Evolutionary conservation across 2,113 vertebrate genomes (phyloP), one percentile per base, ranked within the genome.

Genomic region (Serinus canaria): DNA sequence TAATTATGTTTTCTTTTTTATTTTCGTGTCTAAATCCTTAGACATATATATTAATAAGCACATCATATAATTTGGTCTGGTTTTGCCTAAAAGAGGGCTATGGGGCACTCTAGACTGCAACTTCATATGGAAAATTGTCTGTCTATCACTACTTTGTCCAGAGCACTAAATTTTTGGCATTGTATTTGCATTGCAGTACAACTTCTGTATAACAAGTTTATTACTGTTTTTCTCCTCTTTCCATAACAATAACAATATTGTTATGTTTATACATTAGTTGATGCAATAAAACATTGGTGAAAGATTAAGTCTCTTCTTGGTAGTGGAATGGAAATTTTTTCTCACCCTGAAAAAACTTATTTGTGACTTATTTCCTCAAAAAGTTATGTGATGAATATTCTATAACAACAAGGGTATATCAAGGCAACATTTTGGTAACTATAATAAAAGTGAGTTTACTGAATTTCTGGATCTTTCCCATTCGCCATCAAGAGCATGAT

Each of bases 321-420:
- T 27, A 70, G 9, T 25, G 5, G 21, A 92, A 23, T 35, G 3
- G 9, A 92, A 64, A 15, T 41, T 20, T 44, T 75, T 82, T 19
- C 27, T 67, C 13, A 80, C 7, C 2, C 13, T 69, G 60, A 92
- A 94, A 33, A 63, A 87, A 23, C 55, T 52, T 39, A 20, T 47
- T n/a, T 53, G 46, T 53, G 19, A 47, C 3, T 10, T 27, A 6
- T 43, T 80, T 79, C 73, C 9, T 53, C 5, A 27, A 5, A 5
- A 39, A 67, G 6, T 5, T 56, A 6, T 35, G 25, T 31, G 52
- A 67, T 1, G 1, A 52, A 43, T 68, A n/a, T 41, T 76, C 18
- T 64, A 8, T 33, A 73, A 68, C 12, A 59, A 8, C 1, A 0
- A 44, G 31, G 0, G 0, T 55, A 33, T 47, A 82, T 15, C 11